Percentiles rank a stretch among this genome's conserved stretches.
These are phyloP conservation scores for Cataglyphis hispanica DNA, from an alignment of 1,140 invertebrate genomes.

Conservation along the genomic window DNA sequence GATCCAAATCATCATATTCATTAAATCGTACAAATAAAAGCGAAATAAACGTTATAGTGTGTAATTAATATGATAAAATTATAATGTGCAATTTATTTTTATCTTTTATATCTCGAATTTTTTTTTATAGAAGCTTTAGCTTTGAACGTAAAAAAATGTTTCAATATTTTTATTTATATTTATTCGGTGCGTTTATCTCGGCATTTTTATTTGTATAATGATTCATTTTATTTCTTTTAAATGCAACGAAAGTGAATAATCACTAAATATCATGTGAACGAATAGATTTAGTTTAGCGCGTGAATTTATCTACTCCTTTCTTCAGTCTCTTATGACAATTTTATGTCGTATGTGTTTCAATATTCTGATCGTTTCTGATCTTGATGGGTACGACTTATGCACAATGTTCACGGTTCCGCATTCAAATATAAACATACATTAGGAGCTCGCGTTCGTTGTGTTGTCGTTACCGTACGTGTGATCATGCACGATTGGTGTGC, in stretches of 20 bases:
- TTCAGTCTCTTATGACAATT: conserved; percentile 28
- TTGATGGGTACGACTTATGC: conserved; percentile 21
- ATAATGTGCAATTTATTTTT: neutral
- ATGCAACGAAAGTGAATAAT: conserved; percentile 29
- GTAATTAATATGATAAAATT: too few species aligned
- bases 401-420: neutral
- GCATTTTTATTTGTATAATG: conserved; percentile 30
- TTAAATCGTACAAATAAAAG: conserved; percentile 15
- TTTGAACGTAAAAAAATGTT: conserved; percentile 41
- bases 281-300: neutral
- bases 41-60: neutral
- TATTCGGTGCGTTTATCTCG: neutral
- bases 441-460: conserved; percentile 1
- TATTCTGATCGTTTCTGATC: neutral
- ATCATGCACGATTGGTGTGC: conserved; percentile 68
- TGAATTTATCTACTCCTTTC: neutral
- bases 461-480: conserved; percentile 63
- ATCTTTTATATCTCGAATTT: neutral
- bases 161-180: conserved; percentile 27
- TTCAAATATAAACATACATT: neutral
- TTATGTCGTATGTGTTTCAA: neutral
- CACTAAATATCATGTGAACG: conserved; percentile 11
- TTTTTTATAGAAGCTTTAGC: neutral
- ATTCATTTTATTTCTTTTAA: conserved; percentile 25
- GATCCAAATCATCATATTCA: neutral